These are phyloP conservation scores for Notodonta dromedarius DNA, from an alignment of 2,888 invertebrate species.

Conservation along the genomic window DNA sequence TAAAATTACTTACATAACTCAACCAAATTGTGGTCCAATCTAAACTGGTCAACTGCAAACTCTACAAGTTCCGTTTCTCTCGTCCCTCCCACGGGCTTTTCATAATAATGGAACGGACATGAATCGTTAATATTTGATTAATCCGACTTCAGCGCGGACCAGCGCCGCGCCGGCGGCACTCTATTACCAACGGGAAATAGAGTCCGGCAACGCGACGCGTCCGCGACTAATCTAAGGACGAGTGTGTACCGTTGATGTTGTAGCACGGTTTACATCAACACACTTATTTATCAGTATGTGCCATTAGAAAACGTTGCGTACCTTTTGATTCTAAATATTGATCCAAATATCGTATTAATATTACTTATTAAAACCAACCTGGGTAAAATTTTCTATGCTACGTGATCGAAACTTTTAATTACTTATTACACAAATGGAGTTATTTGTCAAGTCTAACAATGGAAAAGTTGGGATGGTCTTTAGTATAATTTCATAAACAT, in stretches of 20 bases:
- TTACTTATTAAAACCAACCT: too few relatives aligned
- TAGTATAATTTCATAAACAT: too few relatives aligned
- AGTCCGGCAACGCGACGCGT: slow-evolving; percentile 15
- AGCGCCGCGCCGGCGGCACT: slow-evolving; percentile 51
- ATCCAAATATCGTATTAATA: too few relatives aligned
- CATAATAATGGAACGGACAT: slow-evolving; percentile 25
- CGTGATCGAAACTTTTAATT: too few relatives aligned
- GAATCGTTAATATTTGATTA: slow-evolving; percentile 55
- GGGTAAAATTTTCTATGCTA: too few relatives aligned
- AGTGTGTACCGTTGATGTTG: background rate
- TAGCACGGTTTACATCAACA: background rate
- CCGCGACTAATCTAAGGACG: slow-evolving; percentile 2
- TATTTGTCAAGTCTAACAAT: too few relatives aligned
- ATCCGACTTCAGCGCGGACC: slow-evolving; percentile 37
- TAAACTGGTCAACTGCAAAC: background rate
- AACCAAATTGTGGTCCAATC: slow-evolving; percentile 1
- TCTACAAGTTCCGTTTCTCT: background rate
- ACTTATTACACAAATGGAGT: too few relatives aligned
- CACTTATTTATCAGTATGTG: background rate
- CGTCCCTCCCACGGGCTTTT: background rate
- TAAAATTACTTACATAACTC: background rate
- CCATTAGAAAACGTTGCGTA: too few relatives aligned
- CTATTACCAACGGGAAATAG: slow-evolving; percentile 70
- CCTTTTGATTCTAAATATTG: too few relatives aligned
- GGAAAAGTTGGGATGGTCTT: too few relatives aligned